Conservation (phyloP, 1,140 invertebrate genomes). For the Drosophila tani region DNA sequence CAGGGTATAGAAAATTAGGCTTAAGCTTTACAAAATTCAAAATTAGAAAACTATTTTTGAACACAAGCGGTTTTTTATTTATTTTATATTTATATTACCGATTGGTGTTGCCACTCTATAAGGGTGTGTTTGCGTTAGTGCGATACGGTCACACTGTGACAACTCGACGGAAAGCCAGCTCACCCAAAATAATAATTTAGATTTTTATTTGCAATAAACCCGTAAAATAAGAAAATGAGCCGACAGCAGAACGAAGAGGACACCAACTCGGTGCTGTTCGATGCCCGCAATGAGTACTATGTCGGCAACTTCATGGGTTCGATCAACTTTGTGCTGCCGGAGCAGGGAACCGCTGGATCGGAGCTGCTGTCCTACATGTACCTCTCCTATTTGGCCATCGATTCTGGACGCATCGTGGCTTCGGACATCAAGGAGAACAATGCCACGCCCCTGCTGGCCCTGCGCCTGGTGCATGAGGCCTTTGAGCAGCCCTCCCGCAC, state of each 20-base stretch:
- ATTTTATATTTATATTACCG: no score
- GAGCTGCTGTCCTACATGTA: constrained; percentile 82
- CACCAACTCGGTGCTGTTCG: constrained; percentile 74
- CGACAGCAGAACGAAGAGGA: constrained; percentile 78
- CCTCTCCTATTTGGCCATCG: constrained; percentile 80
- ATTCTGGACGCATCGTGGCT: constrained; percentile 76
- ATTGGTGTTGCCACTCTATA: no score
- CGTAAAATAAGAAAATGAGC: constrained; percentile 59
- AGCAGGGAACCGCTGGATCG: constrained; percentile 72
- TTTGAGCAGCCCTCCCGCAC: constrained; percentile 73
- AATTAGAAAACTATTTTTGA: no score
- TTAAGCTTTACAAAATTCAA: no score
- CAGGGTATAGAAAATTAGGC: no score
- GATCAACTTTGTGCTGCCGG: constrained; percentile 81
- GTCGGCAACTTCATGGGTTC: constrained; percentile 84
- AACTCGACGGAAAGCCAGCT: constrained; percentile 66
- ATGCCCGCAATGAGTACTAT: constrained; percentile 83
- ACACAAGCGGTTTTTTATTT: no score
- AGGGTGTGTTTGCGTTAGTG: not conserved
- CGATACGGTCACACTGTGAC: constrained; percentile 18
- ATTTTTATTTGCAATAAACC: constrained; percentile 18
- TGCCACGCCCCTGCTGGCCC: constrained; percentile 63
- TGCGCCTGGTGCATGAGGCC: constrained; percentile 74
- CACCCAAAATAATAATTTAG: constrained; percentile 37
- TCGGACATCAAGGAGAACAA: constrained; percentile 80